Base-by-base conservation (phyloP, 2,888 invertebrate species). In the Drosophila rubida region DNA sequence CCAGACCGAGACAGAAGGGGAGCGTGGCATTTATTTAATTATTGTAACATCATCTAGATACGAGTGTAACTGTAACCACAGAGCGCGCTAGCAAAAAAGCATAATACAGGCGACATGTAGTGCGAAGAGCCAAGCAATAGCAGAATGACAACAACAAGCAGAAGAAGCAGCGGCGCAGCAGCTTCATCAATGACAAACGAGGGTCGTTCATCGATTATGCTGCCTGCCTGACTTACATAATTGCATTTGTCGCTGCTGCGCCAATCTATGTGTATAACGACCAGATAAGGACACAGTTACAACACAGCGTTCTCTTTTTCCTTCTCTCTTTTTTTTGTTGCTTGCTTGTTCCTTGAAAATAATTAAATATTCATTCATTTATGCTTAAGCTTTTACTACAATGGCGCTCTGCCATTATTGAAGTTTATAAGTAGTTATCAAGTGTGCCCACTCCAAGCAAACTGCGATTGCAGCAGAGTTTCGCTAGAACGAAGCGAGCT, bases 141-240 rank as follows among this genome's bases (percentile, higher is more conserved):
- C 30, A 39, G 48, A 14, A 14, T 8, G 16, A 27, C 23, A 50
- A 35, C 23, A 30, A 37, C 49, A 39, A 69, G n/a, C 13, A 30
- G 32, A 44, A 35, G 22, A 13, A 11, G 8, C 6, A 39, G 16
- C n/a, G 22, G n/a, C 50, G 23, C 32, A 49, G 27, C 62, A 49
- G 58, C 44, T 71, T 83, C 69, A 77, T 80, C 84, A 86, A 77
- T 75, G 78, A 78, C 84, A 83, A 61, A 44, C 63, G 30, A 62
- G 44, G 37, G 48, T 41, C 49, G 51, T 75, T 69, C 65, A 84
- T 80, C 75, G 84, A 84, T 87, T 78, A 83, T 69, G 64, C 64
- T 42, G 61, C 48, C 64, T 42, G 61, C 48, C 55, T 55, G 45
- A 39, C 54, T 61, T 54, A 61, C 27, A 61, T 61, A 55, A 54